phyloP scores from a whole-genome alignment of 2,113 vertebrate species.

The Macaca fascicularis region T2T-MFA8v1.1 NC_088381.1:147038001-147038500 shows the following conservation, averaged over 20 bases:
- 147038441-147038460: neutral
- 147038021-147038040: neutral
- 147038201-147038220: neutral
- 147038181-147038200: neutral
- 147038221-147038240: neutral
- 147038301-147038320: neutral
- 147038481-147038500: neutral
- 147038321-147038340: neutral
- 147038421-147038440: neutral
- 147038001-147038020: neutral
- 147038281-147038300: neutral
- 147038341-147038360: neutral
- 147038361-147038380: neutral
- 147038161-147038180: neutral
- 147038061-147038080: neutral
- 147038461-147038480: neutral
- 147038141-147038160: neutral
- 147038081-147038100: neutral
- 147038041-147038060: neutral
- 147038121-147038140: neutral
- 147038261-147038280: neutral
- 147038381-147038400: neutral
- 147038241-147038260: neutral
- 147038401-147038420: neutral
- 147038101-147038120: neutral